Percentiles rank a stretch among this genome's conserved stretches.
Evolutionary conservation across 2,113 vertebrate species (phyloP).

Genomic region (Silurus meridionalis): DNA sequence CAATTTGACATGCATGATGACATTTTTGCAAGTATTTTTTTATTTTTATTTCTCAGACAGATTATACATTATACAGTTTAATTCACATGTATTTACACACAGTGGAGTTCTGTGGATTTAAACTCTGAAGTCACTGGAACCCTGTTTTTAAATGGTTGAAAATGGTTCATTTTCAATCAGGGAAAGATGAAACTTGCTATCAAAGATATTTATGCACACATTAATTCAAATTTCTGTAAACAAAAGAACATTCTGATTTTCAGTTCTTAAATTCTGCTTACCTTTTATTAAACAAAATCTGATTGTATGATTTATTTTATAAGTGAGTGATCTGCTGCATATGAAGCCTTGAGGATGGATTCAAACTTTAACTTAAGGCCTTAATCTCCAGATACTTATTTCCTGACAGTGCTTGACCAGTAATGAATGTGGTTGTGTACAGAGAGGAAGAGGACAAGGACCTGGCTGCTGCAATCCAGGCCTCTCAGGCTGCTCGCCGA

Average conservation of each 20-base stretch:
- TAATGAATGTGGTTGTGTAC: slow-evolving; percentile 25
- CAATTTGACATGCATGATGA: too few relatives aligned
- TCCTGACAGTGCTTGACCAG: not conserved
- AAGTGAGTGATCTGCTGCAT: not conserved
- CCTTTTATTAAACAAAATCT: not conserved
- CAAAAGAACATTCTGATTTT: not conserved
- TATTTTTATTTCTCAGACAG: too few relatives aligned
- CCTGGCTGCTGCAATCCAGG: slow-evolving; percentile 84
- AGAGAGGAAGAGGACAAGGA: slow-evolving; percentile 95
- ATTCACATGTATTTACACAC: not conserved
- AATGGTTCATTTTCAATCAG: not conserved
- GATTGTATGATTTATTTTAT: not conserved
- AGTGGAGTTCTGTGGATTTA: not conserved
- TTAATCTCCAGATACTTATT: not conserved
- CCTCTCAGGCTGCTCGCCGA: slow-evolving; percentile 77
- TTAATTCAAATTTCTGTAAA: not conserved
- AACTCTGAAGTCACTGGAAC: not conserved
- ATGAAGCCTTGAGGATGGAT: not conserved
- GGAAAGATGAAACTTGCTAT: not conserved
- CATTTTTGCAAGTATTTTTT: too few relatives aligned
- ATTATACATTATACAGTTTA: not conserved
- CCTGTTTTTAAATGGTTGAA: not conserved
- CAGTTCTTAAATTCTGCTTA: not conserved
- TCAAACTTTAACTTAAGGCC: not conserved
- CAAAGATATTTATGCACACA: not conserved